Base-by-base conservation (phyloP, 2,888 invertebrate genomes). In the Leucophenga montana region DNA sequence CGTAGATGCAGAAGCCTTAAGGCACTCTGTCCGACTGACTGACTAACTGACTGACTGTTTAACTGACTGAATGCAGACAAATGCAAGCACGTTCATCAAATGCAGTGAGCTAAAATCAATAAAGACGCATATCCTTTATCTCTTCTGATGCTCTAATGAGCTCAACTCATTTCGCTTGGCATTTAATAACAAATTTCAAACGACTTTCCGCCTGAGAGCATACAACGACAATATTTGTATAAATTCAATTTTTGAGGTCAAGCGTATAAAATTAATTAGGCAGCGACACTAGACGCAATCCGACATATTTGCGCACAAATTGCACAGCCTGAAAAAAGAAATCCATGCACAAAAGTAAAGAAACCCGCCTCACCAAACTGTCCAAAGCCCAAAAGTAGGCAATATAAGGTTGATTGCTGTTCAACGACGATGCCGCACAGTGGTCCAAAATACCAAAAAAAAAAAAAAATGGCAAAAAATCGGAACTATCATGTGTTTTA, bases 261-360 rank as follows among this genome's bases (percentile, higher is more conserved):
- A 74, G 75, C 78, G 68, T 83, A 85, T 84, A 78, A 86, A 86
- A 86, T 86, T 86, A 85, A 85, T 85, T 86, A 86, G 85, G 80
- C 77, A 76, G 76, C 81, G 11, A 6, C 13, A 53, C 39, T 6
- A 31, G 57, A 57, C 27, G 13, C 57, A 57, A 14, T 14, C 8
- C 27, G 14, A 20, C 27, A 27, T 27, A 27, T 27, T 27, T 46
- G 13, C 14, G 46, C 46, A 14, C 46, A n/a, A 46, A 13, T 46
- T 46, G 46, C 46, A 6, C 46, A 2, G 46, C 46, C 2, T 27
- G 4, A 27, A 27, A 27, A 27, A 27, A 27, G 27, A 27, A 27
- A 27, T 27, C 27, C 27, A 3, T 27, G 27, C 27, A 27, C 27
- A 27, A 27, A 27, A 27, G 3, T 46, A 13, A 14, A n/a, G 3